Evolutionary conservation across 2,797 vertebrate species (phyloP).

Genomic region (Sebastes variabilis): DNA sequence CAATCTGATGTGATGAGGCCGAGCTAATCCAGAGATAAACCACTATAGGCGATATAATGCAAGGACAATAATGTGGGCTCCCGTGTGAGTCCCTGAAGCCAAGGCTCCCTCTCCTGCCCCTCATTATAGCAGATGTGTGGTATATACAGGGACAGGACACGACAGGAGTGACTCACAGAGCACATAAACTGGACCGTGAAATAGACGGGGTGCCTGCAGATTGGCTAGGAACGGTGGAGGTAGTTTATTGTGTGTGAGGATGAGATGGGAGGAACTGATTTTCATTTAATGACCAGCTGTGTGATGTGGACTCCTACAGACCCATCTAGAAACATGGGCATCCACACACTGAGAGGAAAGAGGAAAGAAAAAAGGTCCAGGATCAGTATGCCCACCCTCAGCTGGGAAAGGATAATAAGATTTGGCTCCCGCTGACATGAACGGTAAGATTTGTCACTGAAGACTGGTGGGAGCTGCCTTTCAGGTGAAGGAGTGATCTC

Average conservation of each 20-base stretch:
- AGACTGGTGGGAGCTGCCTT: constrained; percentile 38
- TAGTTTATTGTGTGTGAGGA: constrained; percentile 56
- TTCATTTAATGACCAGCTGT: constrained; percentile 70
- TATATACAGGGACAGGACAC: constrained; percentile 37
- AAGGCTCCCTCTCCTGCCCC: constrained; percentile 47
- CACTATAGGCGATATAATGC: constrained; percentile 42
- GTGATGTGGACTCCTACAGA: constrained; percentile 52
- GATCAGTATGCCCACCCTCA: constrained; percentile 33
- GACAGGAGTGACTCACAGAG: constrained; percentile 46
- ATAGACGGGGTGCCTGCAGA: constrained; percentile 50
- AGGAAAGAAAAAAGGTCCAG: not conserved
- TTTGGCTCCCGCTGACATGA: constrained; percentile 65
- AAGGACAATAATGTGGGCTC: constrained; percentile 44
- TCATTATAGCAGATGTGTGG: constrained; percentile 61
- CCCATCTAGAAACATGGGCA: constrained; percentile 60
- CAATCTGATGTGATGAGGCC: constrained; percentile 44
- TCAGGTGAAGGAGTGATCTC: constrained; percentile 32
- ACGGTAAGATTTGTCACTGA: constrained; percentile 51
- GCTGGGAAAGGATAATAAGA: constrained; percentile 56
- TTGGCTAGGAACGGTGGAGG: constrained; percentile 39
- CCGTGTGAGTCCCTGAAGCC: constrained; percentile 55
- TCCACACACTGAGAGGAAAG: not conserved
- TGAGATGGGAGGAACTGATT: constrained; percentile 61
- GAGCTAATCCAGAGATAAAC: constrained; percentile 43
- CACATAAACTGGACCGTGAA: constrained; percentile 68